Percentiles rank a stretch among this genome's conserved stretches.
phyloP scores from a whole-genome alignment of 2,797 vertebrate species.

The Anguilla pacifica region DNA sequence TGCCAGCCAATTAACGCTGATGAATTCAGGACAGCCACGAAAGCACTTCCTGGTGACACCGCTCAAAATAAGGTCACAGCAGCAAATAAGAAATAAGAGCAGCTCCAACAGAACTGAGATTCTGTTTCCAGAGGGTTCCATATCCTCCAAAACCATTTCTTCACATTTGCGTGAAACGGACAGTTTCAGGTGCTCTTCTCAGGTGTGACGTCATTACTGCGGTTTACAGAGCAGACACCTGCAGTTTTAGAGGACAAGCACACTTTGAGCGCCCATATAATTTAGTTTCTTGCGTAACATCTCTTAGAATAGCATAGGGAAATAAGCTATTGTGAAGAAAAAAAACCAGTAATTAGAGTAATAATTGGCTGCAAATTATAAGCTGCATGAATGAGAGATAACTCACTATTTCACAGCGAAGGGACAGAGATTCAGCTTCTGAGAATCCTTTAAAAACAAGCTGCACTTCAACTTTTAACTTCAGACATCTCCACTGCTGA shows the following conservation, averaged over 20 bases:
- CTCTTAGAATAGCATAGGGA: conserved; percentile 33
- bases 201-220: neutral
- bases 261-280: neutral
- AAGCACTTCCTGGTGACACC: neutral
- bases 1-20: neutral
- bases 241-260: neutral
- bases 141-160: neutral
- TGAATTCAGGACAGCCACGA: neutral
- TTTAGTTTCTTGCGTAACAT: conserved; percentile 24
- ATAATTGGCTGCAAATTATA: conserved; percentile 52
- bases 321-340: conserved; percentile 51
- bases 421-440: conserved; percentile 11
- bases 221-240: neutral
- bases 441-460: neutral
- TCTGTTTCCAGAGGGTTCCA: neutral
- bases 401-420: conserved; percentile 25
- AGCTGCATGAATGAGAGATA: conserved; percentile 46
- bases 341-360: conserved; percentile 57
- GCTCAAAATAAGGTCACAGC: neutral
- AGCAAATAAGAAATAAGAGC: neutral
- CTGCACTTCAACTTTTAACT: neutral
- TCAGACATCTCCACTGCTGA: neutral
- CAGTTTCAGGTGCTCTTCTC: neutral
- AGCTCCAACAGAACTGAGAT: neutral
- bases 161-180: neutral